phyloP scores from a whole-genome alignment of 2,888 invertebrate species.

The Platycheirus rosarum region DNA sequence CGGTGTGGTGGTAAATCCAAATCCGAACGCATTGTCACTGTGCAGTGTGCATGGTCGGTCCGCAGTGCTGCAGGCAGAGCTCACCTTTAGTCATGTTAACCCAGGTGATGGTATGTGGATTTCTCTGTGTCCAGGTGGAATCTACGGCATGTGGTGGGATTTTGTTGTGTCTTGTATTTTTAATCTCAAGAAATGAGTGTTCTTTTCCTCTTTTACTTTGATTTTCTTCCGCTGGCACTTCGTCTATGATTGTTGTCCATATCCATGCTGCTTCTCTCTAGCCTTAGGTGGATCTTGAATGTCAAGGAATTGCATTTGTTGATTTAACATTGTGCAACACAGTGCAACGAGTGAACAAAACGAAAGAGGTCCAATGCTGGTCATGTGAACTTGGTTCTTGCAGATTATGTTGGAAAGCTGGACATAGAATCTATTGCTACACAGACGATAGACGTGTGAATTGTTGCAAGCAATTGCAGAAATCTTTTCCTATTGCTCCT shows the following conservation, averaged over 20 bases:
- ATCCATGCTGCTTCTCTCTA: background rate
- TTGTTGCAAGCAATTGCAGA: constrained; percentile 44
- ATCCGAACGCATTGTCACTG: constrained; percentile 43
- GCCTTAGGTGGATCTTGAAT: constrained; percentile 6
- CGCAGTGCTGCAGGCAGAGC: constrained; percentile 27
- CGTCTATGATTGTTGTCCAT: background rate
- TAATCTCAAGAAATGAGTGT: constrained; percentile 25
- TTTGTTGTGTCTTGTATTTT: constrained; percentile 4
- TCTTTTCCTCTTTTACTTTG: constrained; percentile 18
- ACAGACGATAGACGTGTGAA: constrained; percentile 36
- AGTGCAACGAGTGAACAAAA: constrained; percentile 5
- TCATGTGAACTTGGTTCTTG: constrained; percentile 63
- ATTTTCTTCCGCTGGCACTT: constrained; percentile 9
- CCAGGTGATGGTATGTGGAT: constrained; percentile 69
- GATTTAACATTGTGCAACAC: constrained; percentile 51
- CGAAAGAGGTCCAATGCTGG: constrained; percentile 9
- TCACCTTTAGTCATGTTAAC: constrained; percentile 63
- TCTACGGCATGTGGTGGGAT: constrained; percentile 36
- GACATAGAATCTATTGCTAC: constrained; percentile 5
- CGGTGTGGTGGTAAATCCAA: background rate
- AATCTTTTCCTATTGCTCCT: constrained; percentile 8
- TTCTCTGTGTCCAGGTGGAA: constrained; percentile 37
- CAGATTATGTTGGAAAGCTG: constrained; percentile 44
- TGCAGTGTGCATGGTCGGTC: constrained; percentile 11
- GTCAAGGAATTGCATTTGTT: constrained; percentile 43